Percentiles rank a stretch among this genome's conserved stretches.
Conservation (phyloP, 2,888 invertebrate genomes). For the Nomada goodeniana region DNA sequence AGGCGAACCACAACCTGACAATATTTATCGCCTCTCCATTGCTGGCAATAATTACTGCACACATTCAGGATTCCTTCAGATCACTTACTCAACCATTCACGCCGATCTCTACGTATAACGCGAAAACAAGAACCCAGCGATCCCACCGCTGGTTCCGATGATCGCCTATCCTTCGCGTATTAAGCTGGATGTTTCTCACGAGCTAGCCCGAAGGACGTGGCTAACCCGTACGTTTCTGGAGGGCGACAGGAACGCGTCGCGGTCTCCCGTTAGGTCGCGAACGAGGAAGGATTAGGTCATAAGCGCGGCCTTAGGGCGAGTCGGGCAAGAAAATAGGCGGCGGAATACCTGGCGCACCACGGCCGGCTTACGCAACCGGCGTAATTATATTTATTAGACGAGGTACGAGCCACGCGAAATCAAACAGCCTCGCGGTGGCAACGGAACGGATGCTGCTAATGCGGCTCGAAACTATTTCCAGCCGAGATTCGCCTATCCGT, state of each 20-base stretch:
- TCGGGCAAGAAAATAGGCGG: conserved; percentile 57
- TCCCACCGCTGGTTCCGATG: background rate
- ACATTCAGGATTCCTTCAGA: too few species aligned
- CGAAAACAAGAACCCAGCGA: background rate
- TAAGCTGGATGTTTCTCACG: conserved; percentile 36
- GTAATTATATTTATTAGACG: conserved; percentile 71
- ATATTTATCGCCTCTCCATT: too few species aligned
- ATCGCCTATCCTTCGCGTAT: conserved; percentile 6
- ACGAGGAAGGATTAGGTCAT: conserved; percentile 45
- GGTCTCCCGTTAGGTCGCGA: conserved; percentile 17
- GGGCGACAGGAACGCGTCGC: conserved; percentile 18
- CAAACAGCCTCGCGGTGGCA: conserved; percentile 41
- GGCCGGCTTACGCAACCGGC: conserved; percentile 50
- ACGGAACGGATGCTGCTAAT: conserved; percentile 33
- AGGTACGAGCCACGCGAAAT: conserved; percentile 48
- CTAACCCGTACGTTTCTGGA: background rate
- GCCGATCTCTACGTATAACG: background rate
- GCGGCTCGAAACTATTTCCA: conserved; percentile 52
- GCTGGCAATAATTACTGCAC: too few species aligned
- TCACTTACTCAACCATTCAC: background rate
- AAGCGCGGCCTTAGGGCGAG: conserved; percentile 37
- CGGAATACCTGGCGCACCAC: conserved; percentile 57
- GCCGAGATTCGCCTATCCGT: conserved; percentile 36
- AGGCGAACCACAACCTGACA: too few species aligned
- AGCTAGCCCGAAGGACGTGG: conserved; percentile 26